Evolutionary conservation across 1,140 invertebrate genomes (phyloP).

Genomic region (Drosophila kurseongensis): DNA sequence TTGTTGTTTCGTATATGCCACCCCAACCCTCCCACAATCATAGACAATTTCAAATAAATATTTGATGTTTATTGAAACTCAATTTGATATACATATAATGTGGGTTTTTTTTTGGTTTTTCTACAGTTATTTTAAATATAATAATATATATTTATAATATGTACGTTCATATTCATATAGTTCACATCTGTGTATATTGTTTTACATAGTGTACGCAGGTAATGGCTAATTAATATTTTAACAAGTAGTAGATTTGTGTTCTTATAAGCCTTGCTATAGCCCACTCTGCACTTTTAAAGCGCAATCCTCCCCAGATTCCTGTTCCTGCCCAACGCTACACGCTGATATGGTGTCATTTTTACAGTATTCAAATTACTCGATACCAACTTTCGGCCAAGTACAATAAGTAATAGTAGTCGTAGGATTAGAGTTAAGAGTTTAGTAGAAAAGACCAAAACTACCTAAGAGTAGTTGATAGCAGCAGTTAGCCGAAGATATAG

Average conservation of each 20-base stretch:
- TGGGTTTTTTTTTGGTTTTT: conserved; percentile 39
- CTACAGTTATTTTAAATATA: conserved; percentile 67
- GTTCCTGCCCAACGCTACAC: conserved; percentile 59
- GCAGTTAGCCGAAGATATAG: conserved; percentile 51
- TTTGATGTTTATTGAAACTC: conserved; percentile 81
- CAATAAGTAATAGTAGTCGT: conserved; percentile 46
- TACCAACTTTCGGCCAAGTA: conserved; percentile 22
- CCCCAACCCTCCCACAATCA: not conserved
- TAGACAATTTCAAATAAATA: conserved; percentile 62
- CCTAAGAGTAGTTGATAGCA: conserved; percentile 62
- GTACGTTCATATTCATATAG: conserved; percentile 54
- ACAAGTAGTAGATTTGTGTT: conserved; percentile 62
- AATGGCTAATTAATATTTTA: conserved; percentile 45
- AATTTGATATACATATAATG: conserved; percentile 78
- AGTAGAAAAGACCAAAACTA: conserved; percentile 66
- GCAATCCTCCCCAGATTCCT: conserved; percentile 49
- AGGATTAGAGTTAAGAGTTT: conserved; percentile 33
- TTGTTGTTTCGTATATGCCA: no score
- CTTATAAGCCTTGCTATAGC: conserved; percentile 60
- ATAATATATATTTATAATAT: conserved; percentile 61
- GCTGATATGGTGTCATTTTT: conserved; percentile 83
- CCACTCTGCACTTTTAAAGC: conserved; percentile 74
- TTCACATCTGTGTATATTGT: conserved; percentile 62
- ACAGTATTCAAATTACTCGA: conserved; percentile 69
- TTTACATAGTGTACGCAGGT: conserved; percentile 50